Evolutionary conservation across 2,797 vertebrate genomes (phyloP), one percentile per base, ranked within the genome.

Genomic region (Ispidina lecontei): DNA sequence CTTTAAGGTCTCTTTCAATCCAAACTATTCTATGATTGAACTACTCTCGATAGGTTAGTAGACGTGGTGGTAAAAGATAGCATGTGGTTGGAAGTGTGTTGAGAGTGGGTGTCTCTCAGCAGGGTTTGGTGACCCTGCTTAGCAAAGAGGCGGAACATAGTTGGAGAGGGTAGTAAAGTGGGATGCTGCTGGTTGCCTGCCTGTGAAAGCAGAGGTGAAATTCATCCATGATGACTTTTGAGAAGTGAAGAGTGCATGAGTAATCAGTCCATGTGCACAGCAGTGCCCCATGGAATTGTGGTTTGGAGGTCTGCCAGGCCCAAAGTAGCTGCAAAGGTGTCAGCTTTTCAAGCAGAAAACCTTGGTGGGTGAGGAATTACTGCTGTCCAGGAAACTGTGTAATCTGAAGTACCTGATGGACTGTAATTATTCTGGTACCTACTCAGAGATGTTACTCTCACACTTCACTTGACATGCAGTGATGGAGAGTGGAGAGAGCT

Each of bases 211-310:
- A 83, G 49, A 44, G 35, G 14, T 85, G 74, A 75, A 31, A 47
- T 72, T 19, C 52, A 79, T 19, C 31, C 56, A 23, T 0, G 0
- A 4, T 47, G 75, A 35, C 54, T 39, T 33, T 31, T 29, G 22
- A 35, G 58, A 49, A 60, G 22, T 20, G 47, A 52, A 76, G 9
- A 21, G 4, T 31, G 16, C 12, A 6, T 8, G n/a, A 4, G 35
- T 60, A 59, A 15, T 69, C 31, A 8, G 13, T 60, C 21, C 72
- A 51, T 15, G 12, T 60, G 37, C 43, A 26, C 6, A 18, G 25
- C 25, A 16, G 6, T 31, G 37, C 37, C 47, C 35, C 7, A 0
- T 21, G 76, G 41, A 29, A 39, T 14, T 1, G 1, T 26, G 31
- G 22, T 60, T 46, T 62, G 69, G 43, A 51, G 69, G 35, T 29